Conservation (phyloP, 2,797 vertebrate genomes). For the Oryzias dopingdopingensis region DNA sequence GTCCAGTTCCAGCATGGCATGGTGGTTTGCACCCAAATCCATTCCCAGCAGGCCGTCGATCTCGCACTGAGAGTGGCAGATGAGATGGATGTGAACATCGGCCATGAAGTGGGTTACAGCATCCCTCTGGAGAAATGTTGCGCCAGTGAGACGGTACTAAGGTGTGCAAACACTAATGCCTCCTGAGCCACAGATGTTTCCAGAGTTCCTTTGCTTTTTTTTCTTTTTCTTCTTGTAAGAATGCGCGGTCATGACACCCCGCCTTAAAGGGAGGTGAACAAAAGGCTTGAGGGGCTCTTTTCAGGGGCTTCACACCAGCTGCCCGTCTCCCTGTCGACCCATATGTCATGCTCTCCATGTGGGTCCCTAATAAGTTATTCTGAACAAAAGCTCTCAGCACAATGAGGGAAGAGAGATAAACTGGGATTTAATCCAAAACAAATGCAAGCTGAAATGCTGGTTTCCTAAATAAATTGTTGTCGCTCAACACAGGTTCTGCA, state of each 20-base stretch:
- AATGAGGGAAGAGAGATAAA: conserved; percentile 41
- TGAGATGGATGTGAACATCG: conserved; percentile 88
- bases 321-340: conserved; percentile 56
- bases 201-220: conserved; percentile 2
- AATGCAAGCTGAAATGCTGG: conserved; percentile 29
- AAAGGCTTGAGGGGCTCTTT: conserved; percentile 64
- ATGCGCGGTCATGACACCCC: conserved; percentile 30
- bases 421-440: conserved; percentile 50
- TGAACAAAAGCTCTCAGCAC: conserved; percentile 53
- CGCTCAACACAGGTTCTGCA: conserved; percentile 79
- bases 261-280: conserved; percentile 63
- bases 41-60: conserved; percentile 76
- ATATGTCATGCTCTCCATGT: conserved; percentile 70
- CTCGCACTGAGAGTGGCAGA: conserved; percentile 84
- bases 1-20: conserved; percentile 75
- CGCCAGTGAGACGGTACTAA: conserved; percentile 81
- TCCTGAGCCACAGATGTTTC: not conserved
- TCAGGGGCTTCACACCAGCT: conserved; percentile 67
- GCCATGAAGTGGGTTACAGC: conserved; percentile 87
- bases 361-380: conserved; percentile 57
- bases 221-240: conserved; percentile 21
- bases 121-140: conserved; percentile 86
- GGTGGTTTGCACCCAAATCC: conserved; percentile 83
- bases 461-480: not conserved
- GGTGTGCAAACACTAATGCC: conserved; percentile 61